Evolutionary conservation across 2,113 vertebrate species (phyloP), one percentile per base, ranked within the genome.

Genomic region (Lagenorhynchus albirostris): DNA sequence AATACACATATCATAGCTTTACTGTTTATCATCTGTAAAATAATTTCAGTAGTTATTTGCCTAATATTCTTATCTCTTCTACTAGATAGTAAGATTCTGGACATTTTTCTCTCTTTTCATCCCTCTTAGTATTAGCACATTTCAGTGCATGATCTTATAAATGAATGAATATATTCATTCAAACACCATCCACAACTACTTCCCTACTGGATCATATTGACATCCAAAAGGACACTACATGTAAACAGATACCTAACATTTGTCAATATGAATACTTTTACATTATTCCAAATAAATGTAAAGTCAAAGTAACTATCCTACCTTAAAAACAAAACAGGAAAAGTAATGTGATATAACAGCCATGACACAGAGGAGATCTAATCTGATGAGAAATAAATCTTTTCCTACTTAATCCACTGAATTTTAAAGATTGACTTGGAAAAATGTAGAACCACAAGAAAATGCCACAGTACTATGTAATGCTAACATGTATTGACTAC

Each of bases 361-460:
- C 41, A 68, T 15, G 14, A 63, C 11, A 79, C 26, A 74, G 38
- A 91, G 23, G 25, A 71, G 5, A 81, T 81, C 21, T 36, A 80
- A 76, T 94, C 33, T 91, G 63, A 84, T 90, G 38, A 74, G 25
- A 96, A 95, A 63, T 41, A 65, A 88, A 93, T n/a, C 9, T 73
- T 90, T 92, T 80, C 15, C 70, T 91, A 89, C 53, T 33, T 74
- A 50, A 70, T n/a, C 23, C 33, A 76, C 7, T 83, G 62, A 91
- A 88, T 85, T 96, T 62, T 93, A 81, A 89, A 29, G 62, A 91
- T 12, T 95, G 11, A 89, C 36, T 96, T 92, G 12, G 63, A 92
- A 80, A 96, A 94, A 74, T 63, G 60, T 4, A 36, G 41, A 62
- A 50, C 47, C 38, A 44, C 94, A 96, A 76, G 55, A 83, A 89